Evolutionary conservation across 2,797 vertebrate genomes (phyloP).

Genomic region (Poeciliopsis gracilis): DNA sequence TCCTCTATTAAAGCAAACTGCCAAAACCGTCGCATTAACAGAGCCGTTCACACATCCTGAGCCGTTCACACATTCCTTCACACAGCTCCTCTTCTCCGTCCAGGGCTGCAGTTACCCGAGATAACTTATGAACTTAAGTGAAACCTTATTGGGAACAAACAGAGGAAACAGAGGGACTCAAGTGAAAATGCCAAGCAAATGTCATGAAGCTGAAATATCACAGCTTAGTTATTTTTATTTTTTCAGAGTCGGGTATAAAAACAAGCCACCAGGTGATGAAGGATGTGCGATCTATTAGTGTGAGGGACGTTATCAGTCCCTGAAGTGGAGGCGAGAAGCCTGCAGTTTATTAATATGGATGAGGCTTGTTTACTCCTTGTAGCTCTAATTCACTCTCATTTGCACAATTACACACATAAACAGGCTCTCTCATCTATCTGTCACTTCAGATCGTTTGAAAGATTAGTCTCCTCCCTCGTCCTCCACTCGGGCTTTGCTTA

Average conservation of each 20-base stretch:
- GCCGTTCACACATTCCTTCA: no score
- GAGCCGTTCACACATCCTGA: neutral
- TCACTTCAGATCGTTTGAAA: conserved; percentile 47
- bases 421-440: conserved; percentile 35
- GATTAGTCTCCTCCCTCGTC: conserved; percentile 38
- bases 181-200: conserved; percentile 59
- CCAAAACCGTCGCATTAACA: neutral
- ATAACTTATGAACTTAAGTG: neutral
- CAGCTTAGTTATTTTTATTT: conserved; percentile 24
- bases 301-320: conserved; percentile 17
- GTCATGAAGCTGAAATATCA: conserved; percentile 47
- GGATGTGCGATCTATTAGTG: conserved; percentile 43
- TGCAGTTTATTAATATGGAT: conserved; percentile 56
- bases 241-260: conserved; percentile 44
- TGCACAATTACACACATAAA: conserved; percentile 31
- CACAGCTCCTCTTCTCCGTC: neutral
- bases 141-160: conserved; percentile 1
- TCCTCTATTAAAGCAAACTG: neutral
- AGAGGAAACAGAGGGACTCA: conserved; percentile 10
- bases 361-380: conserved; percentile 29
- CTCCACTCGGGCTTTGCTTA: conserved; percentile 31
- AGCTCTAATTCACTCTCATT: conserved; percentile 52
- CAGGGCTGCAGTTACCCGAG: neutral
- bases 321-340: conserved; percentile 26
- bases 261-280: conserved; percentile 49